phyloP scores from a whole-genome alignment of 2,888 invertebrate genomes.

The Adelphocoris suturalis region DNA sequence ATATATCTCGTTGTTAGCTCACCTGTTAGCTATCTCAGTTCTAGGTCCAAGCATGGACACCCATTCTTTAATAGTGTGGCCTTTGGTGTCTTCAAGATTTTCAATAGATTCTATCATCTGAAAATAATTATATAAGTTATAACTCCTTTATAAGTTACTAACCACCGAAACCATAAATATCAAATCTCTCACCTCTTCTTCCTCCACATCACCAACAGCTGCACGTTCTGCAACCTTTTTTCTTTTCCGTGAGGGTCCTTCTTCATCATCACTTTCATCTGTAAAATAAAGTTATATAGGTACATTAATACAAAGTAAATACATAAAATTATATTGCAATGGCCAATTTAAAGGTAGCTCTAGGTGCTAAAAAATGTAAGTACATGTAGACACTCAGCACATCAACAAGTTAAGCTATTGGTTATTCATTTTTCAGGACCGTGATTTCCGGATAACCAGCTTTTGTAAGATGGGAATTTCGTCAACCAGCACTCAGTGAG shows the following conservation, averaged over 20 bases:
- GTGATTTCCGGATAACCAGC: no score
- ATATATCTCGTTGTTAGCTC: no score
- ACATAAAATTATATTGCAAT: no score
- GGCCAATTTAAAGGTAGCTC: no score
- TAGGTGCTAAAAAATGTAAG: no score
- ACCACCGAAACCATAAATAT: background rate
- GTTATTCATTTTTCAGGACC: no score
- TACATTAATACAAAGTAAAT: background rate
- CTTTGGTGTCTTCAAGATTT: conserved; percentile 98
- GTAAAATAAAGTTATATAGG: conserved; percentile 50
- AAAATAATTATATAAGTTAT: conserved; percentile 63
- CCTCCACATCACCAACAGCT: conserved; percentile 88
- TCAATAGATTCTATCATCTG: conserved; percentile 96
- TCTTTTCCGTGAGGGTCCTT: conserved; percentile 84
- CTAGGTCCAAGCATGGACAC: conserved; percentile 96
- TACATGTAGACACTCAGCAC: no score
- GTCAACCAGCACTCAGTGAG: no score
- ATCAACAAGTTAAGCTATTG: no score
- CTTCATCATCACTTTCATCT: conserved; percentile 90
- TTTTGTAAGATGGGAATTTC: no score
- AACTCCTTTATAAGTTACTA: background rate
- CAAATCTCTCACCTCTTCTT: conserved; percentile 82
- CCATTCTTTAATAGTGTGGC: conserved; percentile 96
- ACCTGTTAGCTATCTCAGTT: conserved; percentile 95
- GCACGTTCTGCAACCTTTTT: conserved; percentile 90